phyloP scores from a whole-genome alignment of 2,888 invertebrate genomes.

The Ectemnius cavifrons region DNA sequence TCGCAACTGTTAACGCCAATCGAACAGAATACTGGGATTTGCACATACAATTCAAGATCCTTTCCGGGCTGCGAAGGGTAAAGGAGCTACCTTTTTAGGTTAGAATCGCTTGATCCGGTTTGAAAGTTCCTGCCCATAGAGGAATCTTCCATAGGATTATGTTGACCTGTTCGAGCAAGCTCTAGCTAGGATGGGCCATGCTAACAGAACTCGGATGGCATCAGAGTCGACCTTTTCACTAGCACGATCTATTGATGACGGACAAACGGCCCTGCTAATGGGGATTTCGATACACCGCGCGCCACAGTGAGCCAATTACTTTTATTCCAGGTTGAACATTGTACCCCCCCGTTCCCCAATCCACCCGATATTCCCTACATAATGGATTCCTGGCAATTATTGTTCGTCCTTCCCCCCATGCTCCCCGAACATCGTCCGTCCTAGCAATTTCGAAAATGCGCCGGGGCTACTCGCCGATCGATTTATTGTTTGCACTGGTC shows the following conservation, averaged over 20 bases:
- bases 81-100: not conserved
- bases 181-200: no score
- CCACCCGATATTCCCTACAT: conserved; percentile 20
- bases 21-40: conserved; percentile 41
- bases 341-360: conserved; percentile 12
- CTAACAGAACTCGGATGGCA: no score
- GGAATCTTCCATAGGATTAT: not conserved
- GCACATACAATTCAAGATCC: conserved; percentile 43
- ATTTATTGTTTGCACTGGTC: conserved; percentile 21
- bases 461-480: not conserved
- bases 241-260: no score
- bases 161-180: not conserved
- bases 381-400: conserved; percentile 40
- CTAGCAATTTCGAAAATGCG: conserved; percentile 24
- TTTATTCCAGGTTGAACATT: not conserved
- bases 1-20: conserved; percentile 51
- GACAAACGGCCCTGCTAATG: no score
- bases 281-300: no score
- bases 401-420: conserved; percentile 6
- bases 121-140: not conserved
- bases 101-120: not conserved
- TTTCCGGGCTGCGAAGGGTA: conserved; percentile 23
- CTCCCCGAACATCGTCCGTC: not conserved
- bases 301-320: not conserved
- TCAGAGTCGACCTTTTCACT: no score